Evolutionary conservation across 1,140 invertebrate species (phyloP).

Genomic region (Trachymyrmex cornetzi): DNA sequence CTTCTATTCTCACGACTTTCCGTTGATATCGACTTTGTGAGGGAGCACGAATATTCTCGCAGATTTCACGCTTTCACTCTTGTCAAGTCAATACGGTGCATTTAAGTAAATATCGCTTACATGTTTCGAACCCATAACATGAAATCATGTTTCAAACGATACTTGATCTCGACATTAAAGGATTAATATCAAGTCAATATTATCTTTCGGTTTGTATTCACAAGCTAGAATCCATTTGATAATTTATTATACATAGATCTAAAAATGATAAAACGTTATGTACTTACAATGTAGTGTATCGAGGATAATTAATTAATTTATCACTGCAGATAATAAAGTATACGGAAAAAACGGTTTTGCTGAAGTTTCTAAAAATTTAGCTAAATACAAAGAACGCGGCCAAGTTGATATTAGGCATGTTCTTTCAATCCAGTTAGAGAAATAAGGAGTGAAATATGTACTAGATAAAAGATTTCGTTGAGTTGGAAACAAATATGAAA

Average conservation of each 20-base stretch:
- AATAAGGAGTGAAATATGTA: too few species aligned
- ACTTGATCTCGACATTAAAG: conserved; percentile 45
- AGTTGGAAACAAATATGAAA: too few species aligned
- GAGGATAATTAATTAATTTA: neutral
- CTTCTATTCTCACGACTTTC: conserved; percentile 24
- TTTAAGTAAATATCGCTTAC: conserved; percentile 41
- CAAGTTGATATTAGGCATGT: too few species aligned
- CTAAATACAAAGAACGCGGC: too few species aligned
- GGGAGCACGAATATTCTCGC: conserved; percentile 8
- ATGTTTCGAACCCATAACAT: conserved; percentile 14
- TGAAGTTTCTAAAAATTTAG: too few species aligned
- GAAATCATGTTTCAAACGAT: conserved; percentile 47
- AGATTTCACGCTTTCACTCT: conserved; percentile 56
- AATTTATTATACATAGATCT: neutral
- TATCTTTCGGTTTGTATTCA: neutral
- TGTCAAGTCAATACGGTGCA: conserved; percentile 19
- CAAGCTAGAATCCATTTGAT: neutral
- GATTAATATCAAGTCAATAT: conserved; percentile 40
- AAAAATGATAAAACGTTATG: neutral
- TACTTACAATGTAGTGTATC: neutral
- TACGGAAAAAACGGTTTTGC: too few species aligned
- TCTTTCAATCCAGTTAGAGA: too few species aligned
- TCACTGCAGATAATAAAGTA: neutral
- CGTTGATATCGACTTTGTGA: conserved; percentile 13
- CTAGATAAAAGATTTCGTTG: too few species aligned